These are phyloP conservation scores for Drosophila saltans DNA, from an alignment of 1,140 invertebrate species.

Conservation along the genomic window DNA sequence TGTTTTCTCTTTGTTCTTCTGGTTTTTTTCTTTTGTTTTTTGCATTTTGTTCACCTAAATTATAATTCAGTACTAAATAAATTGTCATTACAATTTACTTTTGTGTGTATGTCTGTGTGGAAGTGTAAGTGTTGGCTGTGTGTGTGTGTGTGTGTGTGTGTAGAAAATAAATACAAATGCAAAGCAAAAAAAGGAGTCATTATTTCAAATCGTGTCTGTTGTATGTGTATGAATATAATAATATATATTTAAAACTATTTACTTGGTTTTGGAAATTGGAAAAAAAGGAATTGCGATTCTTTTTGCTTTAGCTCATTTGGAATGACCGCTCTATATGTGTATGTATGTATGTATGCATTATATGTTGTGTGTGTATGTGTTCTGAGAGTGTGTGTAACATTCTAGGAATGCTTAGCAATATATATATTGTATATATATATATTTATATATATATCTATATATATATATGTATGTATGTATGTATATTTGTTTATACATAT, in stretches of 20 bases:
- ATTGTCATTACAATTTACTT: conserved; percentile 44
- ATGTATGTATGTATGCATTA: conserved; percentile 8
- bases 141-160: conserved; percentile 18
- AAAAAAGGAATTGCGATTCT: conserved; percentile 15
- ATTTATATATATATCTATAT: conserved; percentile 38
- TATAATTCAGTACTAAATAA: conserved; percentile 67
- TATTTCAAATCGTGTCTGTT: conserved; percentile 24
- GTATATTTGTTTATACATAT: conserved; percentile 30
- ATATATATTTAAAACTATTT: conserved; percentile 5
- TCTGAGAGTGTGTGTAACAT: conserved; percentile 42
- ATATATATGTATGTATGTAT: conserved; percentile 35
- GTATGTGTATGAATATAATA: conserved; percentile 20
- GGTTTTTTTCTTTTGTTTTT: background rate
- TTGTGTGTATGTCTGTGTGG: conserved; percentile 15
- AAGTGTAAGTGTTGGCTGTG: conserved; percentile 21
- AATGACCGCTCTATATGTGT: conserved; percentile 53
- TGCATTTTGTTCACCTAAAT: conserved; percentile 55
- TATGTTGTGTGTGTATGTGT: conserved; percentile 27
- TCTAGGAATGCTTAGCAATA: conserved; percentile 66
- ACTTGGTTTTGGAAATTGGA: conserved; percentile 6
- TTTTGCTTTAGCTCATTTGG: conserved; percentile 45
- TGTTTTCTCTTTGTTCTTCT: conserved; percentile 28
- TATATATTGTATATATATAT: conserved; percentile 38
- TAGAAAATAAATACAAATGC: conserved; percentile 29
- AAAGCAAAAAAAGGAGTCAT: conserved; percentile 11